phyloP scores from a whole-genome alignment of 2,113 vertebrate genomes.

The Xenopus borealis region DNA sequence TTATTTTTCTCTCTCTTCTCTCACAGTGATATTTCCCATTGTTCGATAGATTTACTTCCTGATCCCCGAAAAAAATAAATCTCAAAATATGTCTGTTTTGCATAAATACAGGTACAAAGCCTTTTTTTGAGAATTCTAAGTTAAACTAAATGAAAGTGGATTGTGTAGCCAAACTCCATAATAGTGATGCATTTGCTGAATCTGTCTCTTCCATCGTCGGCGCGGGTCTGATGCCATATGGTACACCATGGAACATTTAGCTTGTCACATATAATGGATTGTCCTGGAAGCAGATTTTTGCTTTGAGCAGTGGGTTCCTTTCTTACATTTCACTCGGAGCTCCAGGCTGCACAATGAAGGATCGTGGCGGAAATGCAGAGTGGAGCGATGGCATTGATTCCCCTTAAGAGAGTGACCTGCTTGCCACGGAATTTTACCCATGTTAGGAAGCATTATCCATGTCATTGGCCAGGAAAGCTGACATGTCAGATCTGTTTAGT shows the following conservation, averaged over 20 bases:
- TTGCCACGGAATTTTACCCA: constrained; percentile 66
- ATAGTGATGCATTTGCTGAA: constrained; percentile 84
- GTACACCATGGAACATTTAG: constrained; percentile 87
- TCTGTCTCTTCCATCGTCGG: constrained; percentile 65
- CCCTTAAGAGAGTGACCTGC: constrained; percentile 70
- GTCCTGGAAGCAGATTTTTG: constrained; percentile 84
- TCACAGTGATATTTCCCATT: too few species aligned
- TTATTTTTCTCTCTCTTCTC: too few species aligned
- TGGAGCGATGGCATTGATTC: constrained; percentile 61
- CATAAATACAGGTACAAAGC: constrained; percentile 5
- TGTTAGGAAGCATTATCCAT: constrained; percentile 67
- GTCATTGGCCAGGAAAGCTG: constrained; percentile 64
- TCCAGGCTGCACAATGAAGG: constrained; percentile 73
- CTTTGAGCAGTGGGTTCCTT: constrained; percentile 78
- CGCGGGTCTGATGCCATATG: constrained; percentile 81
- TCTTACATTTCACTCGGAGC: constrained; percentile 68
- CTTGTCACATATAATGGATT: constrained; percentile 91
- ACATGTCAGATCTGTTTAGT: constrained; percentile 68
- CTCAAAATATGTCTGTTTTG: too few species aligned
- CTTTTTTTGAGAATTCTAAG: constrained; percentile 45
- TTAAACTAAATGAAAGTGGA: constrained; percentile 63
- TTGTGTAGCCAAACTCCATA: constrained; percentile 76
- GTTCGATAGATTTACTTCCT: too few species aligned
- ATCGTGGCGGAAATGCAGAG: constrained; percentile 63
- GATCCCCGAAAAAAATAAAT: too few species aligned